phyloP scores from a whole-genome alignment of 2,888 invertebrate species.

The Ochlodes sylvanus region DNA sequence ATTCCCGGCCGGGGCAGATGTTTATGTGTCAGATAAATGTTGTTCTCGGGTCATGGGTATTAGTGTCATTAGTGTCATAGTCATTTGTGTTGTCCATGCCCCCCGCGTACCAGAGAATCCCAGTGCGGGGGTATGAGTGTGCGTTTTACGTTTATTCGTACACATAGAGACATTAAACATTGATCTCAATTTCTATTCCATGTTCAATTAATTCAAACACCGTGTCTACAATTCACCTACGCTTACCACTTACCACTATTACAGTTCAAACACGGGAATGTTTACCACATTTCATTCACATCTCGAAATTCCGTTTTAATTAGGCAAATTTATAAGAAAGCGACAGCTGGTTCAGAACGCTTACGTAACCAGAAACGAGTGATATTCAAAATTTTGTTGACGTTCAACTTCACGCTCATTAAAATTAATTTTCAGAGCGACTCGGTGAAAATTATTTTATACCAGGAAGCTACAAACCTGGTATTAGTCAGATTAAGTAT shows the following conservation, averaged over 20 bases:
- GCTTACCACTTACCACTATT: not conserved
- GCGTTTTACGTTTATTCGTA: no score
- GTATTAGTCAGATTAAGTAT: constrained; percentile 63
- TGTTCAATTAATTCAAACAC: no score
- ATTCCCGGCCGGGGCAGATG: no score
- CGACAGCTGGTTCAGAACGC: constrained; percentile 31
- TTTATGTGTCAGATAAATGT: no score
- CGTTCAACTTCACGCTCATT: constrained; percentile 36
- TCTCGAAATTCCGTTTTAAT: constrained; percentile 29
- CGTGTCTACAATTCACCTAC: not conserved
- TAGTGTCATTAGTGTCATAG: no score
- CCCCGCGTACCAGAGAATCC: no score
- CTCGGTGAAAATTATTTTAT: constrained; percentile 36
- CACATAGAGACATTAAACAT: no score
- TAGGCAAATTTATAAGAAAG: constrained; percentile 35
- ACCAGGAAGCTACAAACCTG: constrained; percentile 43
- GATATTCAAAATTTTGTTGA: constrained; percentile 30
- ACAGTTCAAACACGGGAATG: not conserved
- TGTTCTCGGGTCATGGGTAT: no score
- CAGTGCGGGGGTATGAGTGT: no score
- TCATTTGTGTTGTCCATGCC: no score
- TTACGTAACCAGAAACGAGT: constrained; percentile 29
- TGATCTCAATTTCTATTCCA: no score
- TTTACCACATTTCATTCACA: constrained; percentile 25
- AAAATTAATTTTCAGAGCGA: constrained; percentile 39